Percentiles rank a stretch among this genome's conserved stretches.
Conservation (phyloP, 2,113 vertebrate species). For the Anseranas semipalmata region DNA sequence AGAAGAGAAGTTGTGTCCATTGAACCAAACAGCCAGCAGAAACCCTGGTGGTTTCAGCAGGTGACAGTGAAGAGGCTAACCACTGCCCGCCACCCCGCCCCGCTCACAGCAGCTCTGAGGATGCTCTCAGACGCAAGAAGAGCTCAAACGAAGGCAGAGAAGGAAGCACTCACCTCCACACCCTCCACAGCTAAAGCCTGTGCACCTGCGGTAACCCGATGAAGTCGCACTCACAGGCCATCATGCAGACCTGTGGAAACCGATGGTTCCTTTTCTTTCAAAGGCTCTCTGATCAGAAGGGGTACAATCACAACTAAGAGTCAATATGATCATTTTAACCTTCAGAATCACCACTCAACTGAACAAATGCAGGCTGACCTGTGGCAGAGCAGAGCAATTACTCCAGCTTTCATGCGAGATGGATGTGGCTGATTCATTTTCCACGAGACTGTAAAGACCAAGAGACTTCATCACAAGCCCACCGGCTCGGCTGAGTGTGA, state of each 20-base stretch:
- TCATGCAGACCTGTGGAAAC: background rate
- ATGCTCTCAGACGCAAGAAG: accelerated
- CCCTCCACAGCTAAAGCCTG: background rate
- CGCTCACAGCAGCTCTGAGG: accelerated
- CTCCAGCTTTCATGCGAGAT: background rate
- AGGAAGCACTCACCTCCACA: background rate
- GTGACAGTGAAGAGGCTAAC: background rate
- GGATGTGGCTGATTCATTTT: background rate
- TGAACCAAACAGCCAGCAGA: background rate
- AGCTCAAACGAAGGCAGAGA: background rate
- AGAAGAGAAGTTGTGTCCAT: background rate
- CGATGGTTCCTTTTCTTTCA: background rate
- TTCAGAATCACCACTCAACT: background rate
- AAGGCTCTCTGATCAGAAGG: background rate
- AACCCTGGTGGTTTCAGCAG: background rate
- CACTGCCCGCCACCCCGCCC: background rate
- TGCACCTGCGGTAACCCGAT: background rate
- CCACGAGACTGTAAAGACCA: background rate
- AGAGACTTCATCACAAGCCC: background rate
- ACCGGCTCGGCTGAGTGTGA: background rate
- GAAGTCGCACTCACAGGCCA: background rate
- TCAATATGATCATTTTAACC: background rate
- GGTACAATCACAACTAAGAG: background rate
- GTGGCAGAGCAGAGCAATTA: background rate
- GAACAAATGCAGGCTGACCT: background rate